These are phyloP conservation scores for Alosa alosa DNA, from an alignment of 2,113 vertebrate genomes.

Conservation along the genomic window DNA sequence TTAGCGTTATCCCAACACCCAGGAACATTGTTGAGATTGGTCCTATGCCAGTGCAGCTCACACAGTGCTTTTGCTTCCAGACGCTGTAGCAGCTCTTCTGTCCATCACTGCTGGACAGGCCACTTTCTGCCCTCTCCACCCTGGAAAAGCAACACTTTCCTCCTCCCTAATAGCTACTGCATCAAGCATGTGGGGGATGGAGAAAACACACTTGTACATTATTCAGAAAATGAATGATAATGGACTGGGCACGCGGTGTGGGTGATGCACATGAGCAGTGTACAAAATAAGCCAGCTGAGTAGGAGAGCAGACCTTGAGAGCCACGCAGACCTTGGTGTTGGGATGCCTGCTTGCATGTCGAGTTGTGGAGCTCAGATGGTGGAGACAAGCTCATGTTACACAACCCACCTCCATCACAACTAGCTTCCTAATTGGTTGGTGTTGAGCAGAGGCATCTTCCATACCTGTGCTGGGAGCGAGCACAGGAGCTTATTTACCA, in stretches of 20 bases:
- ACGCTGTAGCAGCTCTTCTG: neutral
- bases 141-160: neutral
- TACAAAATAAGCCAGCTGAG: conserved; percentile 3
- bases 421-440: neutral
- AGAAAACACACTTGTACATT: neutral
- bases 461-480: conserved; percentile 27
- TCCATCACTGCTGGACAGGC: neutral
- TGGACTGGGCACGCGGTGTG: neutral
- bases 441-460: neutral
- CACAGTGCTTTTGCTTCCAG: neutral
- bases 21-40: neutral
- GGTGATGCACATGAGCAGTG: neutral
- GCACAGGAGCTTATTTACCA: conserved; percentile 33
- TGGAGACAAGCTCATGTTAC: neutral
- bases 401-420: neutral
- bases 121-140: neutral
- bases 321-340: neutral
- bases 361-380: conserved; percentile 18
- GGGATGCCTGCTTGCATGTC: neutral
- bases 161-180: neutral
- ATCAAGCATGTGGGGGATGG: neutral
- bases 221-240: neutral
- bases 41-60: neutral
- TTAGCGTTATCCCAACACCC: neutral
- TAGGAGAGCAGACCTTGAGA: neutral